Conservation (phyloP, 92 coral and sea anemone species). For the Anthopleura xanthogrammica region DNA sequence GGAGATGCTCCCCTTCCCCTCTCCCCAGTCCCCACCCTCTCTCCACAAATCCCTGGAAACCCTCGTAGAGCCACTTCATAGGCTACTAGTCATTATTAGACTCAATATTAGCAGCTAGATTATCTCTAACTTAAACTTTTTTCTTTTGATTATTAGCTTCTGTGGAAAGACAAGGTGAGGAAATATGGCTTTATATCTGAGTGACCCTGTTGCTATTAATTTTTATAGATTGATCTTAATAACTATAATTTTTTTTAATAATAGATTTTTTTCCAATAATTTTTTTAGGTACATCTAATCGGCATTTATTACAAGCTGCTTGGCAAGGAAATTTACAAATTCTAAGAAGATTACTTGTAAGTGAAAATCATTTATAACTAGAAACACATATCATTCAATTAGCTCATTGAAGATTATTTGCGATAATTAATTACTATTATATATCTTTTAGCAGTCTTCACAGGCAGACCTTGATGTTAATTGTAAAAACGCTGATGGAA, state of each 20-base stretch:
- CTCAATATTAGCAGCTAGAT: neutral
- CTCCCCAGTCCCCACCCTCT: too few species aligned
- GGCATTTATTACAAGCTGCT: conserved; percentile 92
- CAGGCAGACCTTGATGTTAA: conserved; percentile 68
- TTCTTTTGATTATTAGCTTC: conserved; percentile 48
- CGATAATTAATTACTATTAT: neutral
- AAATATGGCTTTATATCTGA: neutral
- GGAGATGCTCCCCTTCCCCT: too few species aligned
- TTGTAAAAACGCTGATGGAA: conserved; percentile 89
- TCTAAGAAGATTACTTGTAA: conserved; percentile 78
- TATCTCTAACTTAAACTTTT: neutral
- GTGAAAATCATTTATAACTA: neutral
- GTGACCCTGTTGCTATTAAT: neutral
- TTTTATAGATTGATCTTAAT: neutral
- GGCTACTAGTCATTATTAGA: too few species aligned
- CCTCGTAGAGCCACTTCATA: too few species aligned
- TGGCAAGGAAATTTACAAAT: conserved; percentile 95
- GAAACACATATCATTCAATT: neutral
- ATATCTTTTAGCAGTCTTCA: conserved; percentile 48
- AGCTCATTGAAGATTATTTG: neutral
- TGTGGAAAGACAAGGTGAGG: conserved; percentile 77
- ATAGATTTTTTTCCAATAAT: neutral
- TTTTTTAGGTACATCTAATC: conserved; percentile 66
- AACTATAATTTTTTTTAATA: neutral
- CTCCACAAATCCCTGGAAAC: too few species aligned